Base-by-base conservation (phyloP, 1,140 invertebrate species). In the Ditylenchus dipsaci region DNA sequence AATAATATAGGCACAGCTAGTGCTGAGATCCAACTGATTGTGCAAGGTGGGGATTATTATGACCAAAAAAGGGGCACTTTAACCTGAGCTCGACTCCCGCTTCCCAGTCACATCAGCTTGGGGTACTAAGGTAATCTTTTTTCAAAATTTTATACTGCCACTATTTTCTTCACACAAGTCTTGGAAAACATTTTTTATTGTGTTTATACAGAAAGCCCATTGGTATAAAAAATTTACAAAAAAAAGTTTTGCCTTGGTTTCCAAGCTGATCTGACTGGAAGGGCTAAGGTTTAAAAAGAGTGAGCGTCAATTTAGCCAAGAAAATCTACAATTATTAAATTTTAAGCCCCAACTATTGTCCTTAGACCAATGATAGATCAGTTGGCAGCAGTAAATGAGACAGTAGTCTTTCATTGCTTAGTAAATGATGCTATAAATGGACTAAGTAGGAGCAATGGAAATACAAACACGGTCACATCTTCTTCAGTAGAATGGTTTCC, bases 401-500 rank as follows among this genome's bases (percentile, higher is more conserved):
- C 63, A 17, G 42, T 49, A 13, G 63, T 33, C 5, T 76, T 76
- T 13, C 17, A 60, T 15, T 76, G 74, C 59, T 38, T 56, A 11
- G 59, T 70, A 27, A 27, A 45, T 29, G 61, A 76, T 27, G 26
- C 23, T 29, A 38, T 23, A 27, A 60, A 68, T 8, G 33, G 29
- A 15, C 3, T 38, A 11, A 11, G 33, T 11, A 38, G 11, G 33
- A 38, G 11, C 11, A 38, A 38, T 38, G 33, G 11, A 38, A 38
- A n/a, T n/a, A n/a, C n/a, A n/a, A n/a, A 38, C 33, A 27, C 27
- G 23, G 45, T 42, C 17, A 30, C 30, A 15, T n/a, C n/a, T 19
- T 21, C 58, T 33, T 26, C 60, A 26, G 29, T 75, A 23, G 75
- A 76, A 67, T 76, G 75, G 75, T 78, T 76, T 59, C n/a, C 63